Percentiles rank a stretch among this genome's conserved stretches.
These are phyloP conservation scores for Siniperca scherzeri DNA, from an alignment of 2,797 vertebrate genomes.

Conservation along the genomic window DNA sequence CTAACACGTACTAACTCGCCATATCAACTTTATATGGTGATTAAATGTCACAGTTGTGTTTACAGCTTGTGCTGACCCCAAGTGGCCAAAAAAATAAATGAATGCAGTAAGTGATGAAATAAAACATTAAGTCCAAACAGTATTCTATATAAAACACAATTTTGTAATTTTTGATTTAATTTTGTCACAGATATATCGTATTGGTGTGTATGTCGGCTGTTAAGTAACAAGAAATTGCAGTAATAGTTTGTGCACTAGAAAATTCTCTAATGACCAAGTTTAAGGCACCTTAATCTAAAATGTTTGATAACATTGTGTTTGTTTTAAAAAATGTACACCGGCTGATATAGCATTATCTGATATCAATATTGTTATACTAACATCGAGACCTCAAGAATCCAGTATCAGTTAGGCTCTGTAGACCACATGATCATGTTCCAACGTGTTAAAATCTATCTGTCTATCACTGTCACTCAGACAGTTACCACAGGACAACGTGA, in stretches of 20 bases:
- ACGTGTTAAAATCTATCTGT: neutral
- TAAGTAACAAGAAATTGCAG: neutral
- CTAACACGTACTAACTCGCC: neutral
- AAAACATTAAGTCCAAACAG: neutral
- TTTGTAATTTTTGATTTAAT: neutral
- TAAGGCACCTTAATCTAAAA: neutral
- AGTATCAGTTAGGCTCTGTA: neutral
- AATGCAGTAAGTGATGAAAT: neutral
- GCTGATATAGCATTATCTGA: neutral
- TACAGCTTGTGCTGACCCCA: neutral
- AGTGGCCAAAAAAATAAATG: neutral
- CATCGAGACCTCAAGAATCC: neutral
- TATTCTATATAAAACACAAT: no score
- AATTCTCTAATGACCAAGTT: neutral
- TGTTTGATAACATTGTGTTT: neutral
- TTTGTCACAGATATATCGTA: neutral
- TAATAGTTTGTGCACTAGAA: neutral
- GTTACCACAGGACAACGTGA: neutral
- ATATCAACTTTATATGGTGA: neutral
- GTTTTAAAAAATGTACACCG: neutral
- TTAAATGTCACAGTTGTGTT: neutral
- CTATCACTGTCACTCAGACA: neutral
- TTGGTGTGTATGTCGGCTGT: neutral
- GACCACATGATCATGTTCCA: neutral
- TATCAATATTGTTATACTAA: neutral